Evolutionary conservation across 2,888 invertebrate species (phyloP).

Genomic region (Diarsia rubi): DNA sequence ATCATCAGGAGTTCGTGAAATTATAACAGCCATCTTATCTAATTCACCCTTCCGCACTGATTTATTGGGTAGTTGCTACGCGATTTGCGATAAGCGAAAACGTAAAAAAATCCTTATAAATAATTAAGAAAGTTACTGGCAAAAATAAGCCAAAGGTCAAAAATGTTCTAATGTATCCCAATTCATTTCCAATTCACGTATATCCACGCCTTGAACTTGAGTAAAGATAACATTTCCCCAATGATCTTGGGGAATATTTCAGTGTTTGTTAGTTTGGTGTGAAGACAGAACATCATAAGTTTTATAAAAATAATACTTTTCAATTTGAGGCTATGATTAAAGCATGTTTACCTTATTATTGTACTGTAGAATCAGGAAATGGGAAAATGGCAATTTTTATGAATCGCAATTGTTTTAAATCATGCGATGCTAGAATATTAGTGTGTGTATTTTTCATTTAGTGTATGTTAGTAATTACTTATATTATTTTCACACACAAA

Average conservation of each 20-base stretch:
- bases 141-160: no score
- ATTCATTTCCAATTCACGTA: no score
- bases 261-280: background rate
- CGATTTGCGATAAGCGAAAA: no score
- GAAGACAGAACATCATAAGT: background rate
- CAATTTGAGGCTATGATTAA: slow-evolving; percentile 9
- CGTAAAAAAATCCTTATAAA: no score
- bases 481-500: background rate
- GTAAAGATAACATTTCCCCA: background rate
- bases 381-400: slow-evolving; percentile 35
- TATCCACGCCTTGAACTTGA: no score
- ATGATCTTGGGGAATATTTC: background rate
- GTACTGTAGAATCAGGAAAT: background rate
- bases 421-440: background rate
- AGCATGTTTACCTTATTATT: background rate
- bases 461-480: background rate
- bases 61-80: no score
- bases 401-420: slow-evolving; percentile 40
- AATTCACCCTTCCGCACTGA: no score
- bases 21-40: background rate
- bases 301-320: background rate
- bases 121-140: no score
- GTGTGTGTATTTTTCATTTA: background rate
- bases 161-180: no score
- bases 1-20: background rate